Evolutionary conservation across 2,888 invertebrate species (phyloP), one percentile per base, ranked within the genome.

Genomic region (Ypsolopha scabrella): DNA sequence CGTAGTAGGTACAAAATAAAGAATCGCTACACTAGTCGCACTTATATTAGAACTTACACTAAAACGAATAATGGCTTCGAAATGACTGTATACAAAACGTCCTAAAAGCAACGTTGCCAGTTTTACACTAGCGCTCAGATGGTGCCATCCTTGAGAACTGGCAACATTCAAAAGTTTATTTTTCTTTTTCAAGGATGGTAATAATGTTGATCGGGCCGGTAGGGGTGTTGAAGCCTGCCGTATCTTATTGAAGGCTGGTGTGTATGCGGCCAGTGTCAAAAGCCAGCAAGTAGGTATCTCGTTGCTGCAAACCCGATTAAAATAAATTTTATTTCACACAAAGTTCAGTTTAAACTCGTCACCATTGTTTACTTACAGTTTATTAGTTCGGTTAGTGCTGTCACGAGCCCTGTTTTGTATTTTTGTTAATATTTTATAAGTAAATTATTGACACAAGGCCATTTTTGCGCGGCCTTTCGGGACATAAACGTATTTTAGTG

Each of bases 221-320:
- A 85, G 74, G 81, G 70, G 68, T 75, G 70, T 61, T 67, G 80
- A 60, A 67, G 70, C 70, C 83, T 77, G 74, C 72, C 77, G 80
- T 78, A 80, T 82, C 81, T 77, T 81, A 85, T 61, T 70, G 80
- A 67, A 71, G 79, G 75, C 78, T 79, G 82, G 67, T 68, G 70
- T 66, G 67, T 63, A 65, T 72, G 73, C 73, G 78, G 82, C 80
- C 82, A 80, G 74, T 85, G 87, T 87, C 87, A 87, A 87, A 87
- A 87, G 78, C 87, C 87, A 78, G 87, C 85, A 69, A 87, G 87
- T 72, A 87, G 87, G 70, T 87, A 87, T 72, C 87, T 87, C 80
- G 87, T 87, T 78, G 87, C 87, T 87, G 87, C 72, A 87, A 80
- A 87, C 83, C 85, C 80, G 77, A 83, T 80, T 67, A 83, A 85